These are phyloP conservation scores for Takifugu rubripes DNA, from an alignment of 2,797 vertebrate species.

Conservation along the genomic window DNA sequence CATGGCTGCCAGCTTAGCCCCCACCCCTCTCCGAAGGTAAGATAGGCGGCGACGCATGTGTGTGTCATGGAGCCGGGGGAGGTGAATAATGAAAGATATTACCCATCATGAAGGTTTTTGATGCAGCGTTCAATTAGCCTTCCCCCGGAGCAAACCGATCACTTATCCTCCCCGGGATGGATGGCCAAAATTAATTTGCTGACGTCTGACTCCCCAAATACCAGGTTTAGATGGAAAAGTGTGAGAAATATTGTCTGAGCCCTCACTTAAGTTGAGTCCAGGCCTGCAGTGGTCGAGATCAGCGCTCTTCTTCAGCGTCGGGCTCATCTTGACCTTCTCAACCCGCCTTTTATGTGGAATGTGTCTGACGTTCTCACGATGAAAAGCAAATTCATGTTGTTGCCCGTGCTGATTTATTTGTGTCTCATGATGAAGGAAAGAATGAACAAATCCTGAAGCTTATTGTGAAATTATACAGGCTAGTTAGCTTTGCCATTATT, in stretches of 20 bases:
- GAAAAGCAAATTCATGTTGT: too few relatives aligned
- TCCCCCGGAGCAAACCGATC: slow-evolving; percentile 82
- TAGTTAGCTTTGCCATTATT: too few relatives aligned
- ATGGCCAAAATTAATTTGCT: slow-evolving; percentile 87
- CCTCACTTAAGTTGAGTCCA: not conserved
- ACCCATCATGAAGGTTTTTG: slow-evolving; percentile 84
- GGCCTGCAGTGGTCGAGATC: too few relatives aligned
- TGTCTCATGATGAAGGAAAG: too few relatives aligned
- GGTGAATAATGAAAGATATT: slow-evolving; percentile 89
- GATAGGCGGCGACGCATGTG: slow-evolving; percentile 43
- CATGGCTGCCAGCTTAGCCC: slow-evolving; percentile 34
- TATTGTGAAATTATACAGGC: too few relatives aligned
- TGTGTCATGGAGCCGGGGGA: slow-evolving; percentile 68
- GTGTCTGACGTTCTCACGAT: too few relatives aligned
- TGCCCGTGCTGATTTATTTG: too few relatives aligned
- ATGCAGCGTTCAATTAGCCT: slow-evolving; percentile 92
- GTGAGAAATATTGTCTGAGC: slow-evolving; percentile 78
- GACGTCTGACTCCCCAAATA: slow-evolving; percentile 76
- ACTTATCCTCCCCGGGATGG: slow-evolving; percentile 83
- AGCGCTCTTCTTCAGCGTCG: too few relatives aligned
- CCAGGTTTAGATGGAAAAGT: slow-evolving; percentile 67
- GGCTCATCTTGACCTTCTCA: too few relatives aligned
- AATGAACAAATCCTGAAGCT: too few relatives aligned
- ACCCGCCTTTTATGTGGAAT: too few relatives aligned
- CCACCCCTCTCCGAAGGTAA: slow-evolving; percentile 48